A percentile compares a stretch with the other conserved stretches of the same genome.
phyloP scores from a whole-genome alignment of 1,140 invertebrate species.

The Brachionus rotundiformis region DNA sequence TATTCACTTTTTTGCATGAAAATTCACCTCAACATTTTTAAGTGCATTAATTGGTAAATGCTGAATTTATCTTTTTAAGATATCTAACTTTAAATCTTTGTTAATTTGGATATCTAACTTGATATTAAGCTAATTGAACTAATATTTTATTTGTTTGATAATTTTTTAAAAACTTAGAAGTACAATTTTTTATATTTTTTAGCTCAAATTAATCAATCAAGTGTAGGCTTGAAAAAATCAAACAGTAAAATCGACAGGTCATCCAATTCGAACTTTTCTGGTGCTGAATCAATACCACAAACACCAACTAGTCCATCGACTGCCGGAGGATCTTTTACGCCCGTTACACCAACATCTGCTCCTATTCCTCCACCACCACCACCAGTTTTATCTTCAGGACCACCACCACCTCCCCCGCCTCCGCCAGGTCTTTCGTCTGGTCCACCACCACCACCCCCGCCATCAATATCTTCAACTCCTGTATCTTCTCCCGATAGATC shows the following conservation, averaged over 20 bases:
- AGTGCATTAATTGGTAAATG: neutral
- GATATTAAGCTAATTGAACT: neutral
- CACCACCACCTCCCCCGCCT: neutral
- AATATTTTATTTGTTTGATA: neutral
- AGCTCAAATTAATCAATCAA: constrained; percentile 31
- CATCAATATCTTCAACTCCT: constrained; percentile 31
- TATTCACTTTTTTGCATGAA: constrained; percentile 8
- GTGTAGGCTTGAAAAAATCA: neutral
- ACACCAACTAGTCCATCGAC: constrained; percentile 13
- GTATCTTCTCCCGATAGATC: constrained; percentile 54
- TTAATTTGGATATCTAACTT: neutral
- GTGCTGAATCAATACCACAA: neutral
- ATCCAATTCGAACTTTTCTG: constrained; percentile 15
- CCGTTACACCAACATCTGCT: constrained; percentile 52
- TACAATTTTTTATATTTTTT: neutral
- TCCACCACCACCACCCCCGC: constrained; percentile 54
- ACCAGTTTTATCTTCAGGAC: constrained; percentile 53
- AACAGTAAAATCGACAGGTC: neutral
- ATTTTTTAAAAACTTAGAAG: neutral
- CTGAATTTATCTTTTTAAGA: neutral
- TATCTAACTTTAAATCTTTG: neutral
- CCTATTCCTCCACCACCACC: constrained; percentile 54
- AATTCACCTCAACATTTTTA: neutral
- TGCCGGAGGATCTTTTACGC: neutral
- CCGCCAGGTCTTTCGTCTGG: constrained; percentile 53